Base-by-base conservation (phyloP, 2,797 vertebrate species). In the Threskiornis aethiopicus region DNA sequence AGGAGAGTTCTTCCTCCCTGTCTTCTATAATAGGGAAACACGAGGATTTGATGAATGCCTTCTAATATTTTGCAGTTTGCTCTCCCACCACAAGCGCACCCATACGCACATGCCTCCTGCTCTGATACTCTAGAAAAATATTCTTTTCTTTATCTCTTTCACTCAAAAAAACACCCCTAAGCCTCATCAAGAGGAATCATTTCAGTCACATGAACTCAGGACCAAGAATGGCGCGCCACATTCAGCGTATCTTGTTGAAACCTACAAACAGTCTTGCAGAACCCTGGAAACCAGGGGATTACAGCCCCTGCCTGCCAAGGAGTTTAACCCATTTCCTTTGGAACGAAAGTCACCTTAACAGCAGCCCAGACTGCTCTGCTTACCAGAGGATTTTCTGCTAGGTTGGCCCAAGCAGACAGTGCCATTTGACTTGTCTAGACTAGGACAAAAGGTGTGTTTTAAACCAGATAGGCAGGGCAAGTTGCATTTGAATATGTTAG, bases 401-500 rank as follows among this genome's bases (percentile, higher is more conserved):
- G 75, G 54, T 3, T 83, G 42, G 69, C 67, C 58, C 65, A 87
- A 76, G 52, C 49, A 94, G 84, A 87, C 52, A 73, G 66, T 46
- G 65, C 25, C 79, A 83, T 81, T 87, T 87, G 81, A 95, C 66
- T 83, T 70, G 84, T 72, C 87, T 90, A 81, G 82, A 91, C 82
- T 35, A 89, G 39, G 89, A 84, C 79, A 91, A 93, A 95, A 89
- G 89, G 58, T 33, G 8, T 75, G 54, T 92, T 92, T 92, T 72
- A 84, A 88, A 92, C 62, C 57, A 88, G 58, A 87, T 29, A 66
- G 83, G 76, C 80, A 90, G 39, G 55, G 49, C 41, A 69, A 93
- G 15, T 25, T 86, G 57, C 11, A 18, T 65, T 41, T 84, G 29
- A 96, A 12, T 69, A 21, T 16, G 46, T 52, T 15, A 89, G 46